These are phyloP conservation scores for Aphyosemion australe DNA, from an alignment of 2,113 vertebrate genomes.

Conservation along the genomic window DNA sequence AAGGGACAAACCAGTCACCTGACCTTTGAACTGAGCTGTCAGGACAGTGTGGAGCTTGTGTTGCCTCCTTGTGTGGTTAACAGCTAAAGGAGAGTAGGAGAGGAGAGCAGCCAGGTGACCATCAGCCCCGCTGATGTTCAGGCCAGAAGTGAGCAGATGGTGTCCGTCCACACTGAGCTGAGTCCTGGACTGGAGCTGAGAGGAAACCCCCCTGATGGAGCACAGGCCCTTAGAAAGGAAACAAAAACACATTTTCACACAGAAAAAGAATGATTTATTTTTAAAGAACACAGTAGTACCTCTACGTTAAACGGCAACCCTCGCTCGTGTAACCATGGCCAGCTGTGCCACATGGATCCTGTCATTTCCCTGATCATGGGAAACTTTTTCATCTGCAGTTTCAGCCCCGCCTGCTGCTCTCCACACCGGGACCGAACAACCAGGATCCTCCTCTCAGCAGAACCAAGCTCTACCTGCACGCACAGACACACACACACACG, in stretches of 20 bases:
- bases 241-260: not conserved
- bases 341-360: conserved; percentile 75
- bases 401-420: conserved; percentile 44
- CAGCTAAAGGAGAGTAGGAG: conserved; percentile 47
- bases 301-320: conserved; percentile 72
- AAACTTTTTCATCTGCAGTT: conserved; percentile 63
- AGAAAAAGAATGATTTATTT: too few species aligned
- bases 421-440: conserved; percentile 68
- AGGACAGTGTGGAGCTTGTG: conserved; percentile 36
- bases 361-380: conserved; percentile 66
- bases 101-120: conserved; percentile 66
- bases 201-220: conserved; percentile 40
- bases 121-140: conserved; percentile 60
- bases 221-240: conserved; percentile 49
- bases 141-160: conserved; percentile 63
- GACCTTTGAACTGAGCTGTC: conserved; percentile 68
- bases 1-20: not conserved
- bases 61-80: conserved; percentile 25
- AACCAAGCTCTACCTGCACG: conserved; percentile 67
- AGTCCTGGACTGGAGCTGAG: conserved; percentile 64
- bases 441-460: conserved; percentile 57
- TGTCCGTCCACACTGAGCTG: conserved; percentile 64
- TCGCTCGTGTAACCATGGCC: conserved; percentile 69
- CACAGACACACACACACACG: too few species aligned
- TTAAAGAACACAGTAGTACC: conserved; percentile 66